A percentile compares a stretch with the other conserved stretches of the same genome.
phyloP scores from a whole-genome alignment of 2,113 vertebrate genomes.

The Talpa occidentalis region DNA sequence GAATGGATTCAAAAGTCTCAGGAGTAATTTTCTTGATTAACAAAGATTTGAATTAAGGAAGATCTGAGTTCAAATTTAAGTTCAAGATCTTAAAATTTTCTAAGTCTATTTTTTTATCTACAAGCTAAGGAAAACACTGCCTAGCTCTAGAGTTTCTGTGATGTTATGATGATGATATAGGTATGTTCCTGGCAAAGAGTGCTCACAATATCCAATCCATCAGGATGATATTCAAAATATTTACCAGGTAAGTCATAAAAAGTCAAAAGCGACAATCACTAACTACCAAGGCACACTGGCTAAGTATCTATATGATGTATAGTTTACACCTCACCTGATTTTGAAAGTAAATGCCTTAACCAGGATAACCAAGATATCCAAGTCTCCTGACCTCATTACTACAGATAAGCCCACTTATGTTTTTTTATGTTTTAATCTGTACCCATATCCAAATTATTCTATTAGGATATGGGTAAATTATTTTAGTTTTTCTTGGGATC shows the following conservation, averaged over 20 bases:
- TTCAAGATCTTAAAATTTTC: not conserved
- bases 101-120: conserved; percentile 4
- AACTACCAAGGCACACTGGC: not conserved
- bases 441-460: conserved; percentile 39
- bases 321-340: not conserved
- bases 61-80: not conserved
- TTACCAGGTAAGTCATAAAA: not conserved
- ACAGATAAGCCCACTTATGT: not conserved
- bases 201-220: not conserved
- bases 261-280: not conserved
- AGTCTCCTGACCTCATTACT: not conserved
- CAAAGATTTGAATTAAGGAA: conserved; percentile 26
- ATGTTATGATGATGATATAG: not conserved
- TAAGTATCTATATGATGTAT: not conserved
- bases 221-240: not conserved
- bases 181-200: not conserved
- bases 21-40: conserved; percentile 12
- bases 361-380: not conserved
- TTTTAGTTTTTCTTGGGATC: not conserved
- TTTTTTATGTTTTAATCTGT: conserved; percentile 20
- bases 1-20: not conserved
- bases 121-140: not conserved
- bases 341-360: conserved; percentile 26
- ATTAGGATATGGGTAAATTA: not conserved
- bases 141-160: not conserved